A percentile compares a stretch with the other conserved stretches of the same genome.
These are phyloP conservation scores for Simalia tracyae DNA, from an alignment of 2,797 vertebrate species.

Conservation along the genomic window DNA sequence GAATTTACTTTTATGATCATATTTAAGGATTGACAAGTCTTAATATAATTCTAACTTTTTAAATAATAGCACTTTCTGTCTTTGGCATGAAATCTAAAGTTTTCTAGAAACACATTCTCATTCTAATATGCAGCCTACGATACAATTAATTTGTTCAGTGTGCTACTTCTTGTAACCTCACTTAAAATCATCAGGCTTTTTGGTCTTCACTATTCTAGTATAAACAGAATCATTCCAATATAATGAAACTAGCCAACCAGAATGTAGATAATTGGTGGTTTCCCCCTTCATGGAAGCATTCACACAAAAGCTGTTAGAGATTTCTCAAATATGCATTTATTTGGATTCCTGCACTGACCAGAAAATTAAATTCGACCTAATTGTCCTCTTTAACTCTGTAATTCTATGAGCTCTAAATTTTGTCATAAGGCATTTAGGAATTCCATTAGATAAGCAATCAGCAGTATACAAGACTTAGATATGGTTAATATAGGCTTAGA, in stretches of 20 bases:
- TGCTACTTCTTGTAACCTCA: neutral
- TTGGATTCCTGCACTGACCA: no score
- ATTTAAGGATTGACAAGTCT: neutral
- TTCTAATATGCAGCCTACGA: slow-evolving; percentile 9
- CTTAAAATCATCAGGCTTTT: slow-evolving; percentile 19
- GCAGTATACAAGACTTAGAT: neutral
- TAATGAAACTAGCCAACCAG: neutral
- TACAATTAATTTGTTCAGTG: slow-evolving; percentile 19
- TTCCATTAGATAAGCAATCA: neutral
- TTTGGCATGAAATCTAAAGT: slow-evolving; percentile 21
- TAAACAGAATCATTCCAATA: neutral
- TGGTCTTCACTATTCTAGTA: slow-evolving; percentile 2
- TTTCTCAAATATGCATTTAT: no score
- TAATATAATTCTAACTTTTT: slow-evolving; percentile 20
- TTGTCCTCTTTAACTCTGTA: no score
- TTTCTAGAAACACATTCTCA: slow-evolving; percentile 19
- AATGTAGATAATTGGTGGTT: no score
- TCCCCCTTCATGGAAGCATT: no score
- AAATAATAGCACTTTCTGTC: slow-evolving; percentile 12
- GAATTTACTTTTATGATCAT: slow-evolving; percentile 19
- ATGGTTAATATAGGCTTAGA: neutral
- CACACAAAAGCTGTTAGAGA: no score
- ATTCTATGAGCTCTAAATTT: neutral
- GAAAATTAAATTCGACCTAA: no score
- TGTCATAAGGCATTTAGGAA: neutral